Percentiles rank a stretch among this genome's conserved stretches.
Evolutionary conservation across 2,888 invertebrate species (phyloP).

Genomic region (Acrobasis repandana): DNA sequence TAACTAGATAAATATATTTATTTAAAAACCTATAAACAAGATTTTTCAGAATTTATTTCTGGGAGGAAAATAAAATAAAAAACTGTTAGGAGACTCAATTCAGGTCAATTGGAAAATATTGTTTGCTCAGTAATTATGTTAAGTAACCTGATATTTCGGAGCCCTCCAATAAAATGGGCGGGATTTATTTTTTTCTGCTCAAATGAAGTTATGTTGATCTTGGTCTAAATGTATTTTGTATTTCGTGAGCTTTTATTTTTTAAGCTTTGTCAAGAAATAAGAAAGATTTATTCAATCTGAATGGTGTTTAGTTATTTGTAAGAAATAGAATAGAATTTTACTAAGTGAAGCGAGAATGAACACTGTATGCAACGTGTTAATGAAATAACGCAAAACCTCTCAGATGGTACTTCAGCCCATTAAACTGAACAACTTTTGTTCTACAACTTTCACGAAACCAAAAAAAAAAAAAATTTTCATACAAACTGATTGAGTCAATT

Average conservation of each 20-base stretch:
- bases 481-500: no score
- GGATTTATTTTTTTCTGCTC: constrained; percentile 8
- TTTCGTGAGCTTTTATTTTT: background rate
- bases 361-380: no score
- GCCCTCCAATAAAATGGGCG: constrained; percentile 3
- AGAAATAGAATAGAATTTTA: no score
- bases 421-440: no score
- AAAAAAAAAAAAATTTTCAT: no score
- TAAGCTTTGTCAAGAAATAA: background rate
- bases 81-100: constrained; percentile 12
- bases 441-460: no score
- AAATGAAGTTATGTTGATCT: constrained; percentile 12
- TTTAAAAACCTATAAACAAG: background rate
- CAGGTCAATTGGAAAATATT: constrained; percentile 33
- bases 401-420: no score
- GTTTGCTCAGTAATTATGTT: constrained; percentile 32
- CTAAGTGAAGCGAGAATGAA: no score
- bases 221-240: background rate
- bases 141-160: constrained; percentile 6
- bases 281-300: background rate
- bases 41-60: background rate
- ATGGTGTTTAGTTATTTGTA: background rate
- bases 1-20: no score
- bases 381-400: no score
- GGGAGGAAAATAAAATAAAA: background rate